phyloP scores from a whole-genome alignment of 2,888 invertebrate genomes.

The Ditula angustiorana region DNA sequence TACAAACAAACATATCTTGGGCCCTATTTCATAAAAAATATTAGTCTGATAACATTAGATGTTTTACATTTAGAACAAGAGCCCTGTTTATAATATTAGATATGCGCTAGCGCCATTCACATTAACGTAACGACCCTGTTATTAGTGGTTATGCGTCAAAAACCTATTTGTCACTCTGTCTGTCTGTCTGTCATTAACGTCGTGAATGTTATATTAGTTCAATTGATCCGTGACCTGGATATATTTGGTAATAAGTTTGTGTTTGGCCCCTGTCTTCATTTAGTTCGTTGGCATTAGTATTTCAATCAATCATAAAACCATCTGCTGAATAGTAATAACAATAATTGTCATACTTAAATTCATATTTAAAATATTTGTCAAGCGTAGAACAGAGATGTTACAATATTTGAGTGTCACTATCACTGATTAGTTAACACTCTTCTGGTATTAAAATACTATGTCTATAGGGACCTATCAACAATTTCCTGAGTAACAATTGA shows the following conservation, averaged over 20 bases:
- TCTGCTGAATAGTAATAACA: background rate
- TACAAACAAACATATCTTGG: too few relatives aligned
- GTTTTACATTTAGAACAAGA: background rate
- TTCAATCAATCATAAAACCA: background rate
- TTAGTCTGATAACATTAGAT: too few relatives aligned
- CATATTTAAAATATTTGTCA: too few relatives aligned
- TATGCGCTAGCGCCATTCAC: background rate
- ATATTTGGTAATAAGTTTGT: background rate
- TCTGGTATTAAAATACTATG: too few relatives aligned
- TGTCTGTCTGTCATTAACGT: slow-evolving; percentile 25
- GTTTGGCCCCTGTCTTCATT: slow-evolving; percentile 7
- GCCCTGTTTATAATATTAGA: background rate
- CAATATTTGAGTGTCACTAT: too few relatives aligned
- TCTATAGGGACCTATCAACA: too few relatives aligned
- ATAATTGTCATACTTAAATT: too few relatives aligned
- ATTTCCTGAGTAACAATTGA: too few relatives aligned
- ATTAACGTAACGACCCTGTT: slow-evolving; percentile 31
- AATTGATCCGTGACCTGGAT: slow-evolving; percentile 29
- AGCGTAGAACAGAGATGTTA: too few relatives aligned
- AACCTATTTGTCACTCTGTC: slow-evolving; percentile 33
- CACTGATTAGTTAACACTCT: too few relatives aligned
- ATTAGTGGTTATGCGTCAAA: slow-evolving; percentile 27
- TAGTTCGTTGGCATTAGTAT: background rate
- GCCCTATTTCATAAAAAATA: too few relatives aligned
- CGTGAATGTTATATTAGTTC: slow-evolving; percentile 15